Evolutionary conservation across 2,113 vertebrate genomes (phyloP).

Genomic region (Microtus montanus): DNA sequence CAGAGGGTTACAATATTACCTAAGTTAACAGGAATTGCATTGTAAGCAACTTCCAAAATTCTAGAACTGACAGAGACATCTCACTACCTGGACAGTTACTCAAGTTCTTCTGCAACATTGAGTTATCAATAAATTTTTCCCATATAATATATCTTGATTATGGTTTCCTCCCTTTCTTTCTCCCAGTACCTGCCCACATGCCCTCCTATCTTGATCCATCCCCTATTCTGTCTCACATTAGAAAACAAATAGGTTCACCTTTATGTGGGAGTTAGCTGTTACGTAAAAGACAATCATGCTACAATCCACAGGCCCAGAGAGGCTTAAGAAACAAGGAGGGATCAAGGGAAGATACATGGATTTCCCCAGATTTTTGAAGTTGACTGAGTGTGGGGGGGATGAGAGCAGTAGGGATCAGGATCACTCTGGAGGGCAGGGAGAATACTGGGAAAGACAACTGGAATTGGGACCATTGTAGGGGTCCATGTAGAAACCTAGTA

Average conservation of each 20-base stretch:
- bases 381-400: neutral
- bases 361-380: neutral
- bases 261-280: neutral
- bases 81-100: no score
- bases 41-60: no score
- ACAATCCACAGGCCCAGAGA: neutral
- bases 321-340: neutral
- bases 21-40: no score
- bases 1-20: no score
- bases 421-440: neutral
- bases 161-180: neutral
- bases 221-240: neutral
- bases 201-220: neutral
- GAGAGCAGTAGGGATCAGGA: neutral
- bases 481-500: neutral
- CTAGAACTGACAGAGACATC: no score
- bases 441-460: neutral
- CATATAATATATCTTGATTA: neutral
- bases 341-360: neutral
- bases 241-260: neutral
- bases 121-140: neutral
- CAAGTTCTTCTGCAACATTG: no score
- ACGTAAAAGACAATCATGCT: neutral
- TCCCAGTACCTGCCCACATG: neutral
- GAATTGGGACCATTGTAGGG: neutral